These are phyloP conservation scores for Sinohyriopsis cumingii DNA, from an alignment of 2,888 invertebrate genomes.

Conservation along the genomic window DNA sequence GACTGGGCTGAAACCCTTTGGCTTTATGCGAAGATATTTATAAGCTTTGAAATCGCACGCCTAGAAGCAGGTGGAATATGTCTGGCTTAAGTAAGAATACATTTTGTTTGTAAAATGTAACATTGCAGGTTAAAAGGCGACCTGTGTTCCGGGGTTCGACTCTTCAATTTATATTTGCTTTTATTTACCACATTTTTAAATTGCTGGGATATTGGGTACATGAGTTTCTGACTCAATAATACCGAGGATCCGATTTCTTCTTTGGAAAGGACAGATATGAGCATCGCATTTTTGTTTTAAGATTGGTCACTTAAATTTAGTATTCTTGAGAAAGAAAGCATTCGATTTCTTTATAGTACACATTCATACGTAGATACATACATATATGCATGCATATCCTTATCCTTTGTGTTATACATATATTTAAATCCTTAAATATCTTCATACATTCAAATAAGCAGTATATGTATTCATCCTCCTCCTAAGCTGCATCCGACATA, in stretches of 20 bases:
- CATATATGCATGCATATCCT: conserved; percentile 4
- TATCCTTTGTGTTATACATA: conserved; percentile 8
- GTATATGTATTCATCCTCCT: neutral
- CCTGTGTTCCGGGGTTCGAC: conserved; percentile 85
- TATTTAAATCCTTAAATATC: neutral
- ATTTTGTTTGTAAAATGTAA: neutral
- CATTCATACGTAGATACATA: too few species aligned
- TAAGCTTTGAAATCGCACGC: too few species aligned
- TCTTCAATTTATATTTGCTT: conserved; percentile 84
- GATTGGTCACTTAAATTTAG: conserved; percentile 72
- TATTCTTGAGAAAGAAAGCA: too few species aligned
- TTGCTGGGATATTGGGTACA: conserved; percentile 82
- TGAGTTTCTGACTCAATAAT: conserved; percentile 82
- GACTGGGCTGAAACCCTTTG: too few species aligned
- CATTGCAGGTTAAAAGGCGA: conserved; percentile 77
- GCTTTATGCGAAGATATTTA: too few species aligned
- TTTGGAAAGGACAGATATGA: conserved; percentile 77
- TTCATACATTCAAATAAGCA: neutral
- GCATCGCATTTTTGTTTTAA: conserved; percentile 86
- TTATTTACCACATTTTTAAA: conserved; percentile 77
- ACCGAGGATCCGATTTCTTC: conserved; percentile 89
- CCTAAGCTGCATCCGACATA: neutral
- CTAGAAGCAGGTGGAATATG: too few species aligned
- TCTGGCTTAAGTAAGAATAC: neutral
- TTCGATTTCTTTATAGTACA: too few species aligned